Percentiles rank a stretch among this genome's conserved stretches.
Evolutionary conservation across 1,140 invertebrate genomes (phyloP).

Genomic region (Drosophila malerkotliana): DNA sequence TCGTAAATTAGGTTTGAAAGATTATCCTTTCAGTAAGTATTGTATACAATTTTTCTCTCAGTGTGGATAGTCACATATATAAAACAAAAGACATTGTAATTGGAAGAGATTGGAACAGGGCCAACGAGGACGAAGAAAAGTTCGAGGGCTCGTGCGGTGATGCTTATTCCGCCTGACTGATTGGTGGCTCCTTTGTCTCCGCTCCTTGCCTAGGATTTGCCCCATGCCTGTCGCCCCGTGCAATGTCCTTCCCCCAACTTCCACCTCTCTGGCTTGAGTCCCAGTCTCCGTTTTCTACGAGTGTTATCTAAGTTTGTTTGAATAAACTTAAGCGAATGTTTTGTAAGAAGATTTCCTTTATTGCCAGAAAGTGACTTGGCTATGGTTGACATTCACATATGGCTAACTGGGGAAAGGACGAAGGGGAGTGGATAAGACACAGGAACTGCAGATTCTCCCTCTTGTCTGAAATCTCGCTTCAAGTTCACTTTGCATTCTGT

Average conservation of each 20-base stretch:
- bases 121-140: slow-evolving; percentile 44
- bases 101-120: slow-evolving; percentile 45
- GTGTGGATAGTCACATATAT: slow-evolving; percentile 40
- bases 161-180: slow-evolving; percentile 82
- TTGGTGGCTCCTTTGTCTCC: slow-evolving; percentile 76
- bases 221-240: background rate
- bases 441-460: slow-evolving; percentile 19
- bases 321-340: slow-evolving; percentile 83
- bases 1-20: too few species aligned
- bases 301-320: slow-evolving; percentile 81
- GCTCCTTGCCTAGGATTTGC: slow-evolving; percentile 43
- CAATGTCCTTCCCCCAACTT: background rate
- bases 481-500: slow-evolving; percentile 60
- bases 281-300: slow-evolving; percentile 29
- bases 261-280: background rate
- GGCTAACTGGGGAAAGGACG: slow-evolving; percentile 15
- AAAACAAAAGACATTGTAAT: slow-evolving; percentile 80
- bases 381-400: slow-evolving; percentile 69
- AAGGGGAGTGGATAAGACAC: background rate
- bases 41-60: too few species aligned
- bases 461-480: slow-evolving; percentile 33
- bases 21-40: too few species aligned
- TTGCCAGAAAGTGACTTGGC: slow-evolving; percentile 69
- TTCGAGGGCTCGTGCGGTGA: slow-evolving; percentile 68
- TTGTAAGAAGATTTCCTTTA: slow-evolving; percentile 82